A percentile compares a stretch with the other conserved stretches of the same genome.
phyloP scores from a whole-genome alignment of 2,888 invertebrate species.

The Hydropsyche betteni region DNA sequence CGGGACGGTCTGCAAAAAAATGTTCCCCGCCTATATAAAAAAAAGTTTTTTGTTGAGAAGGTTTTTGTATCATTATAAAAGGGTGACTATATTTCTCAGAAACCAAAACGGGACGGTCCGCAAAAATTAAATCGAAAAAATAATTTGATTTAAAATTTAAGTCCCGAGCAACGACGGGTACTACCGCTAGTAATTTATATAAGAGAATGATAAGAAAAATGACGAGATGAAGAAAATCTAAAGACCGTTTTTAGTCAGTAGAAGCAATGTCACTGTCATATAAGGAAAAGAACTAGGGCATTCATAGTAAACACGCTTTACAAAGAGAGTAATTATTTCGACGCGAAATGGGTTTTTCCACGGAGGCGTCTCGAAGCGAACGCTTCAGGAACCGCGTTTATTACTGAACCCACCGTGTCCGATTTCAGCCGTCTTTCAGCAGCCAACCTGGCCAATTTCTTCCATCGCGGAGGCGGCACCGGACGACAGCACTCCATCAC shows the following conservation, averaged over 20 bases:
- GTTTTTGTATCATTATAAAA: too few relatives aligned
- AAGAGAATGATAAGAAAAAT: background rate
- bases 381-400: background rate
- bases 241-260: constrained; percentile 1
- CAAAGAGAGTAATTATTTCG: constrained; percentile 15
- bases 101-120: too few relatives aligned
- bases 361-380: background rate
- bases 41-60: too few relatives aligned
- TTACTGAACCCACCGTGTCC: background rate
- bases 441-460: constrained; percentile 62
- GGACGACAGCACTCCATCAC: constrained; percentile 56
- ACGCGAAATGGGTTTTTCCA: background rate
- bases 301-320: background rate
- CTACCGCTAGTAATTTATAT: too few relatives aligned
- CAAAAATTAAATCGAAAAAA: too few relatives aligned
- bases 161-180: too few relatives aligned
- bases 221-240: background rate
- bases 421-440: constrained; percentile 54
- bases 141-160: too few relatives aligned
- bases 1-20: too few relatives aligned
- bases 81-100: too few relatives aligned
- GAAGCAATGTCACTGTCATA: constrained; percentile 15
- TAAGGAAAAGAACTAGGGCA: constrained; percentile 8
- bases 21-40: too few relatives aligned
- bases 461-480: constrained; percentile 63